Evolutionary conservation across 2,888 invertebrate genomes (phyloP).

Genomic region (Scaptomyza polygonia): DNA sequence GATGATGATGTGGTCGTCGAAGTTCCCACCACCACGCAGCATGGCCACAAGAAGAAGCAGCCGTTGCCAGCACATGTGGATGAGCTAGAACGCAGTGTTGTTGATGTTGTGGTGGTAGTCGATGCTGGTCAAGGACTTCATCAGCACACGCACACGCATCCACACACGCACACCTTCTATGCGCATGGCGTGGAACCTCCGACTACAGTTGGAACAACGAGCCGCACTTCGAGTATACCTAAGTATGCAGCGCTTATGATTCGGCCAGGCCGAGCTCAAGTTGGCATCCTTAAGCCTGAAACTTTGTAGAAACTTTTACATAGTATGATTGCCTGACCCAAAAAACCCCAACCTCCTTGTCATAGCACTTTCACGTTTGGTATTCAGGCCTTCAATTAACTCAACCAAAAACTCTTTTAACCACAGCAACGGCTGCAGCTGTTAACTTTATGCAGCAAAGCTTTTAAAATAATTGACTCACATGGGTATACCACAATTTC

Average conservation of each 20-base stretch:
- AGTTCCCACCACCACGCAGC: conserved; percentile 76
- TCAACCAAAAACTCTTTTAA: conserved; percentile 56
- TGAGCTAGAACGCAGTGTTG: conserved; percentile 64
- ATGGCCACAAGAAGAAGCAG: conserved; percentile 61
- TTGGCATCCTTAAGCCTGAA: conserved; percentile 46
- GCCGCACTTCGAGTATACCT: conserved; percentile 49
- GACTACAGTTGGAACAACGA: conserved; percentile 57
- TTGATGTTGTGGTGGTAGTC: conserved; percentile 81
- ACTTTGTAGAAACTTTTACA: conserved; percentile 56
- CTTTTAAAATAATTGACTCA: conserved; percentile 82
- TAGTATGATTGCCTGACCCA: conserved; percentile 26
- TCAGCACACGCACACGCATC: conserved; percentile 55
- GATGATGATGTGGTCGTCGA: conserved; percentile 80
- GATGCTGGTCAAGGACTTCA: conserved; percentile 63
- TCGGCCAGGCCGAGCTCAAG: conserved; percentile 55
- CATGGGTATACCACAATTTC: conserved; percentile 78
- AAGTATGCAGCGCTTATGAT: conserved; percentile 55
- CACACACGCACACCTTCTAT: conserved; percentile 67
- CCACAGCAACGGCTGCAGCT: conserved; percentile 54
- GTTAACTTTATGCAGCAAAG: conserved; percentile 72
- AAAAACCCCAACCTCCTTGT: neutral
- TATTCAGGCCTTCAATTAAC: conserved; percentile 62
- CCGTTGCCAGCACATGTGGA: conserved; percentile 34
- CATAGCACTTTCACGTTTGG: neutral
- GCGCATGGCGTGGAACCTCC: conserved; percentile 65